These are phyloP conservation scores for Thalpophila matura DNA, from an alignment of 2,888 invertebrate species.

Conservation along the genomic window DNA sequence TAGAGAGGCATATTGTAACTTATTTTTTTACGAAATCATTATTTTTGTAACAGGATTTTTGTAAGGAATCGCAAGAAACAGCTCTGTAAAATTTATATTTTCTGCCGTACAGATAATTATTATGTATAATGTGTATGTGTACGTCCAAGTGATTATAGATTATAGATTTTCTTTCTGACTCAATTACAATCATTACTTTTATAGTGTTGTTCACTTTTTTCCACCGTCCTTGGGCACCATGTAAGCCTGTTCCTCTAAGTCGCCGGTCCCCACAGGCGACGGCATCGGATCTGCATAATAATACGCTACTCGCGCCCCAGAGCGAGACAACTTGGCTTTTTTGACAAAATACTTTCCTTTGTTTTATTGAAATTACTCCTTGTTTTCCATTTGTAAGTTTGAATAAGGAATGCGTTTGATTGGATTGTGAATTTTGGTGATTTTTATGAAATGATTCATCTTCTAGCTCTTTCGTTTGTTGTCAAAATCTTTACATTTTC, in stretches of 20 bases:
- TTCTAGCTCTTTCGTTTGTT: conserved; percentile 2
- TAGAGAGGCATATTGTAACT: too few relatives aligned
- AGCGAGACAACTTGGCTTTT: conserved; percentile 58
- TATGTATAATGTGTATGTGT: too few relatives aligned
- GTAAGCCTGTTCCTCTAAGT: conserved; percentile 63
- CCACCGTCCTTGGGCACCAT: conserved; percentile 60
- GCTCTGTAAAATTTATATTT: too few relatives aligned
- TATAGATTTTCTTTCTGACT: too few relatives aligned
- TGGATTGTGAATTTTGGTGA: conserved; percentile 7
- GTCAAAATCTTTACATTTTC: background rate
- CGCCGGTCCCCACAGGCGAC: conserved; percentile 59
- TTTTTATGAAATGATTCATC: conserved; percentile 25
- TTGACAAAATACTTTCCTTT: conserved; percentile 60
- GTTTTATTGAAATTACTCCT: conserved; percentile 46
- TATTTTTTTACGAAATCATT: too few relatives aligned
- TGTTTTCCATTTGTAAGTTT: conserved; percentile 69
- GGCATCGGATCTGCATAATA: conserved; percentile 63
- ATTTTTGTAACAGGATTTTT: too few relatives aligned
- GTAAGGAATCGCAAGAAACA: too few relatives aligned
- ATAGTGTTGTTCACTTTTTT: background rate
- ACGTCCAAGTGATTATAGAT: too few relatives aligned
- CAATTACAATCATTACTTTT: background rate
- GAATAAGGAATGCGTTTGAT: conserved; percentile 46
- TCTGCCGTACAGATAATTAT: too few relatives aligned
- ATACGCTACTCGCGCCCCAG: conserved; percentile 52